Evolutionary conservation across 2,797 vertebrate species (phyloP), one percentile per base, ranked within the genome.

Genomic region (Sebastes oblongus): DNA sequence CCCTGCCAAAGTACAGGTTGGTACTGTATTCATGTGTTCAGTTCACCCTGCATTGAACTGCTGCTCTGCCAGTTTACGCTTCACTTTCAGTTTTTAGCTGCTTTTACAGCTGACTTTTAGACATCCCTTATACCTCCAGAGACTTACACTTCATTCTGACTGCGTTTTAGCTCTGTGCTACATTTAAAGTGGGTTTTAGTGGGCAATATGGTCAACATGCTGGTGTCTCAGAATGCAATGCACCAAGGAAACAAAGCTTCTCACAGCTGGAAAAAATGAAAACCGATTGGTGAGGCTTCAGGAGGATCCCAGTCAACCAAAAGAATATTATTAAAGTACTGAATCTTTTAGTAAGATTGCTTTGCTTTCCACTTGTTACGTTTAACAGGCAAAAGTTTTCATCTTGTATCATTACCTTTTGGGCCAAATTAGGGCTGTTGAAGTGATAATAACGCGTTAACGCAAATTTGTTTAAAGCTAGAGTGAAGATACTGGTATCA

Each of bases 1-100:
- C 72, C 86, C 2, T 10, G 72, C 97, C 62, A 97, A 92, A 4
- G 97, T 97, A 0, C 98, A 99, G 97, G 98, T 99, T 60, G 20
- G 86, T 81, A 1, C 42, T 6, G 20, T 1, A 1, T 4, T 50
- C 46, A 20, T 8, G 42, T 46, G 14, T 46, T 46, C 42, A 52
- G 46, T 52, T 52, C 20, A 20, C 16, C 50, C 50, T 52, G 18
- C 6, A 12, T n/a, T 11, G 0, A 32, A 4, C 2, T 55, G 6
- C 50, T 22, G 13, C n/a, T 54, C 14, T 25, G 22, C 29, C 42
- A 3, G 20, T 56, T 25, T 70, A 8, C 30, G 1, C n/a, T 11
- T 34, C 29, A 10, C 10, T 16, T 32, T 18, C 5, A 32, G 60
- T 2, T 60, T 30, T 55, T 55, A 22, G 52, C 9, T 24, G 50